A percentile compares a stretch with the other conserved stretches of the same genome.
phyloP scores from a whole-genome alignment of 2,113 vertebrate species.

The Ictalurus punctatus region DNA sequence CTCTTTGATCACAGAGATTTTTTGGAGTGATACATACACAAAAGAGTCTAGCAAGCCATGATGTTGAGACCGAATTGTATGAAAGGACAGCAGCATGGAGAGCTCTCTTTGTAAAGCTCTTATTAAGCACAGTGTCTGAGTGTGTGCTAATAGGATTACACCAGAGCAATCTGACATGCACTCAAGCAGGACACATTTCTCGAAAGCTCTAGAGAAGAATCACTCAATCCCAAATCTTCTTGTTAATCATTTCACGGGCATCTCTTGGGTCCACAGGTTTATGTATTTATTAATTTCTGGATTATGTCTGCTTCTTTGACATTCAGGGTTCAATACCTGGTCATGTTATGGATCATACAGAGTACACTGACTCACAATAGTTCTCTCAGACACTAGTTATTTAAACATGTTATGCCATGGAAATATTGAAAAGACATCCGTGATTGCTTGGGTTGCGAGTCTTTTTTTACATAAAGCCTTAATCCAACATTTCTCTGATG shows the following conservation, averaged over 20 bases:
- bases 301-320: background rate
- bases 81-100: slow-evolving; percentile 33
- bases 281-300: background rate
- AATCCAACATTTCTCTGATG: slow-evolving; percentile 49
- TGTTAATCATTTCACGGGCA: background rate
- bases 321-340: background rate
- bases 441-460: slow-evolving; percentile 50
- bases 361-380: slow-evolving; percentile 19
- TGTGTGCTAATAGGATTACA: slow-evolving; percentile 74
- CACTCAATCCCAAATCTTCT: background rate
- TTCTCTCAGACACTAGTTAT: slow-evolving; percentile 28
- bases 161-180: slow-evolving; percentile 51
- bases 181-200: slow-evolving; percentile 51
- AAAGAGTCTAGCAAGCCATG: slow-evolving; percentile 23
- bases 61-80: slow-evolving; percentile 5
- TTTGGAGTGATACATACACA: slow-evolving; percentile 32
- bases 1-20: slow-evolving; percentile 31
- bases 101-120: slow-evolving; percentile 69
- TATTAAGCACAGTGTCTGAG: slow-evolving; percentile 66
- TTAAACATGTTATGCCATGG: slow-evolving; percentile 48
- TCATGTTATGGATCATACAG: slow-evolving; percentile 9
- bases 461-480: slow-evolving; percentile 58
- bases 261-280: background rate
- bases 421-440: slow-evolving; percentile 44
- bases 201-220: slow-evolving; percentile 51